phyloP scores from a whole-genome alignment of 2,888 invertebrate genomes.

The Blastobasis lacticolella region DNA sequence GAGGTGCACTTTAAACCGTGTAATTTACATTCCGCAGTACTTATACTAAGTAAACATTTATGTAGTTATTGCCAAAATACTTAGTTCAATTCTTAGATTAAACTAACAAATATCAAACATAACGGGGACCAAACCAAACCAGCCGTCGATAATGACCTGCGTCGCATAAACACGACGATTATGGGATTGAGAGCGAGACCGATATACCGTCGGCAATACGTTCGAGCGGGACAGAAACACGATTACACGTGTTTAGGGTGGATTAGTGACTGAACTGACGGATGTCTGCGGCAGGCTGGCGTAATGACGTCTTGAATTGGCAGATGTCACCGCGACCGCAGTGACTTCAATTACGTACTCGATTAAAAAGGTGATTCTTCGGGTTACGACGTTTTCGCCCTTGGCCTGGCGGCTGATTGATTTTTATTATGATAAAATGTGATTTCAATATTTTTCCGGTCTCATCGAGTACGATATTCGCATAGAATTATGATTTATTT shows the following conservation, averaged over 20 bases:
- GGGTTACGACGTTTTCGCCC: not conserved
- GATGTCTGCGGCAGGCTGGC: slow-evolving; percentile 40
- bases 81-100: too few species aligned
- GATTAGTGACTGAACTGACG: slow-evolving; percentile 32
- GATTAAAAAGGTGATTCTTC: not conserved
- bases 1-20: too few species aligned
- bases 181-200: slow-evolving; percentile 43
- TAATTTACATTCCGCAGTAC: too few species aligned
- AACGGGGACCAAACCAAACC: slow-evolving; percentile 9
- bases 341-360: slow-evolving; percentile 20
- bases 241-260: slow-evolving; percentile 32
- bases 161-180: slow-evolving; percentile 21
- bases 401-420: not conserved
- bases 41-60: too few species aligned
- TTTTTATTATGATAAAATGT: slow-evolving; percentile 7
- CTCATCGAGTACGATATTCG: too few species aligned
- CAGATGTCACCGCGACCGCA: slow-evolving; percentile 39
- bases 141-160: slow-evolving; percentile 28
- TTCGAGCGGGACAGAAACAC: slow-evolving; percentile 21
- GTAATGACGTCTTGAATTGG: slow-evolving; percentile 57
- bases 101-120: slow-evolving; percentile 2
- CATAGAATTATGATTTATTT: too few species aligned
- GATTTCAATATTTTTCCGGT: too few species aligned
- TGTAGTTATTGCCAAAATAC: too few species aligned
- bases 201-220: slow-evolving; percentile 12